These are phyloP conservation scores for Cantharis lateralis DNA, from an alignment of 2,888 invertebrate genomes.

Conservation along the genomic window DNA sequence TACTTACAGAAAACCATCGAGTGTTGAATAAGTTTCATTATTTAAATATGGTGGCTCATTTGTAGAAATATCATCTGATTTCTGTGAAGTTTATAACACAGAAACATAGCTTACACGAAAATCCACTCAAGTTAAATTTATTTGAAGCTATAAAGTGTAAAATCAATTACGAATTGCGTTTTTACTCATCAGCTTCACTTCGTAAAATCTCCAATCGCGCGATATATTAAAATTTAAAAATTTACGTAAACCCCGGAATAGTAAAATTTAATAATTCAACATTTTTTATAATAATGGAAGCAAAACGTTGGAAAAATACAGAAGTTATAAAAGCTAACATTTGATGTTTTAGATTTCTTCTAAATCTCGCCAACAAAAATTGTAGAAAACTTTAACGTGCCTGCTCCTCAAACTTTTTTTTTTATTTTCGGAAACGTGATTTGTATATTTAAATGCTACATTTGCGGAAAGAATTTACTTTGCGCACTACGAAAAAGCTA, in stretches of 20 bases:
- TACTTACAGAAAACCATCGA: background rate
- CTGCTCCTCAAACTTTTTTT: slow-evolving; percentile 24
- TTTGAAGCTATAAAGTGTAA: slow-evolving; percentile 16
- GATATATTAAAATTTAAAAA: background rate
- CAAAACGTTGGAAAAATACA: slow-evolving; percentile 1
- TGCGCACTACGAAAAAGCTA: slow-evolving; percentile 4
- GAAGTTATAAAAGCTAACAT: background rate
- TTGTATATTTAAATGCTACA: slow-evolving; percentile 27
- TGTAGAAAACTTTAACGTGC: slow-evolving; percentile 21
- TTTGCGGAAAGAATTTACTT: slow-evolving; percentile 17
- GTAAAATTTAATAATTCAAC: background rate
- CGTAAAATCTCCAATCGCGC: background rate
- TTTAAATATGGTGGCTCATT: background rate
- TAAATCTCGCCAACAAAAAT: slow-evolving; percentile 23
- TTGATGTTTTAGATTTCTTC: slow-evolving; percentile 22
- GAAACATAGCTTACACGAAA: slow-evolving; percentile 7
- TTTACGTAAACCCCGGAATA: background rate
- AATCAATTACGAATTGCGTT: slow-evolving; percentile 8
- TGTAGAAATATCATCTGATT: background rate
- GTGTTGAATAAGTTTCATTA: background rate
- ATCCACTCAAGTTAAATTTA: slow-evolving; percentile 15
- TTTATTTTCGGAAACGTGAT: slow-evolving; percentile 29
- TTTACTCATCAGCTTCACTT: background rate
- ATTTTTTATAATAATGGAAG: background rate
- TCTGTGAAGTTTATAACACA: background rate